Evolutionary conservation across 2,113 vertebrate genomes (phyloP).

Genomic region (Aegithalos caudatus): DNA sequence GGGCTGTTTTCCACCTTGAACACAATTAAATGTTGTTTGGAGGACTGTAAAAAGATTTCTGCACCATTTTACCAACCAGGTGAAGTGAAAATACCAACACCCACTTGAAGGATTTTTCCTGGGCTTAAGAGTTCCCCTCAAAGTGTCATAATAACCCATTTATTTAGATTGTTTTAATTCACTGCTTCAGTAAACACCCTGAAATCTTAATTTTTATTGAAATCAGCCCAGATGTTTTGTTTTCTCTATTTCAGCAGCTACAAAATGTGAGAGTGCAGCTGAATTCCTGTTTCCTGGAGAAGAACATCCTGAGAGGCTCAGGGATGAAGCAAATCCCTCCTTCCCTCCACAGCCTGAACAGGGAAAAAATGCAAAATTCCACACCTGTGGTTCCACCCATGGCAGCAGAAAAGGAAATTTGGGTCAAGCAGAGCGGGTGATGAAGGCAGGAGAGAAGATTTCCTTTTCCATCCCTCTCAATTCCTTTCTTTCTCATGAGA

Average conservation of each 20-base stretch:
- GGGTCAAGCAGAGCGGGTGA: not conserved
- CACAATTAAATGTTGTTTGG: not conserved
- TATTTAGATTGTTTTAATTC: not conserved
- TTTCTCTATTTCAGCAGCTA: not conserved
- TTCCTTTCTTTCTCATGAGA: not conserved
- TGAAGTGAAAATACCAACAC: not conserved
- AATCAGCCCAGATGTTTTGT: not conserved
- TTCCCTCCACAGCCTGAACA: rapidly evolving
- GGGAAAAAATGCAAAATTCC: not conserved
- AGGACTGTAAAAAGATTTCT: not conserved
- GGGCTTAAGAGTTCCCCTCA: not conserved
- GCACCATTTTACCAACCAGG: not conserved
- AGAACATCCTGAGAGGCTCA: not conserved
- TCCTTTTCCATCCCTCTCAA: not conserved
- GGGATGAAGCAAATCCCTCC: not conserved
- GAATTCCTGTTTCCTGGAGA: not conserved
- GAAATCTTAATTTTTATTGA: not conserved
- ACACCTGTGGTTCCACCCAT: rapidly evolving
- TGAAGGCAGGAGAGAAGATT: not conserved
- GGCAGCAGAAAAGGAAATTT: not conserved
- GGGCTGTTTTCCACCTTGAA: not conserved
- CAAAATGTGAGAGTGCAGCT: not conserved
- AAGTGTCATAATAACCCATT: not conserved
- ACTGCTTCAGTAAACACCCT: not conserved
- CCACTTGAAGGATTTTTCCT: not conserved